Evolutionary conservation across 2,888 invertebrate species (phyloP).

Genomic region (Torymus texanus): DNA sequence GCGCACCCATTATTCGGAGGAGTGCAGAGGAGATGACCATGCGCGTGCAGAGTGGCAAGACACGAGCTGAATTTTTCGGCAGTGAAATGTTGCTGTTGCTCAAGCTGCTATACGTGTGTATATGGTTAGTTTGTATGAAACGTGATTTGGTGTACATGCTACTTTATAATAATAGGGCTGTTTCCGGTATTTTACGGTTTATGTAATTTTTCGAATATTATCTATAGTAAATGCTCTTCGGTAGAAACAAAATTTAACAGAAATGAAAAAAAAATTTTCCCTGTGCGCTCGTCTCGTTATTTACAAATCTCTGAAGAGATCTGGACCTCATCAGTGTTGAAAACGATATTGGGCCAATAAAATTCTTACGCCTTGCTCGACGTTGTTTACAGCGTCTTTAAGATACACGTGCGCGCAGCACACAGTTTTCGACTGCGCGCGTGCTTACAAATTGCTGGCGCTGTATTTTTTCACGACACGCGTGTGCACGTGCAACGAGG

Average conservation of each 20-base stretch:
- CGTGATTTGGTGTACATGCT: no score
- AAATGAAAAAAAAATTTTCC: no score
- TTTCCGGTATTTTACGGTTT: no score
- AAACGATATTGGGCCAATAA: constrained; percentile 45
- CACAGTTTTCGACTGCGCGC: constrained; percentile 22
- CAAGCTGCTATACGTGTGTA: neutral
- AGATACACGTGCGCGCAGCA: constrained; percentile 21
- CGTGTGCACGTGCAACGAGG: neutral
- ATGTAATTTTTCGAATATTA: no score
- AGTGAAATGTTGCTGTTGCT: neutral
- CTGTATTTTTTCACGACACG: constrained; percentile 11
- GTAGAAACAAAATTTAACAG: no score
- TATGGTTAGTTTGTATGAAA: no score
- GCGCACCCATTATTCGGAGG: constrained; percentile 26
- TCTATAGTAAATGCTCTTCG: no score
- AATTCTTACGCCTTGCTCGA: constrained; percentile 45
- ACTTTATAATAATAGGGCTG: no score
- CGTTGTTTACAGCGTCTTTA: constrained; percentile 52
- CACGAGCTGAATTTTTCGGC: neutral
- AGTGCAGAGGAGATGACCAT: constrained; percentile 23
- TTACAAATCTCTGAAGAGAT: constrained; percentile 42
- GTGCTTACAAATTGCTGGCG: constrained; percentile 49
- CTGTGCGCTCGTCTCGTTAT: no score
- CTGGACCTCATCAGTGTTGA: constrained; percentile 50
- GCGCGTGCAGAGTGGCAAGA: no score